Conservation (phyloP, 2,797 vertebrate genomes). For the Notolabrus celidotus region DNA sequence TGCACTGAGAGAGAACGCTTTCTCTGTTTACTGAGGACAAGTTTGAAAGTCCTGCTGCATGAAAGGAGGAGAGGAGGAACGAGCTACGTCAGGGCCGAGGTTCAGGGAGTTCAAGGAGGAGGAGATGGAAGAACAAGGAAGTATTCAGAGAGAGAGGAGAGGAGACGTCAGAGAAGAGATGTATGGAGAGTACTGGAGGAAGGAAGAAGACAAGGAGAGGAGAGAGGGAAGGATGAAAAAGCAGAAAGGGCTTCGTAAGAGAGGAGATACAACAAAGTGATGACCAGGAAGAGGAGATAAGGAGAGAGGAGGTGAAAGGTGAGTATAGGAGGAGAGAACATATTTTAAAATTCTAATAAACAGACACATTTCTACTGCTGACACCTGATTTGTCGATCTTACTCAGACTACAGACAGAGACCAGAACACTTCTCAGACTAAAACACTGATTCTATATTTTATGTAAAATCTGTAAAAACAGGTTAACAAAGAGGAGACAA, state of each 20-base stretch:
- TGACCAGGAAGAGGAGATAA: too few species aligned
- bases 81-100: neutral
- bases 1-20: neutral
- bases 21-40: neutral
- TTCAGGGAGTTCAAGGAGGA: neutral
- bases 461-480: too few species aligned
- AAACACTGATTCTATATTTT: too few species aligned
- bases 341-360: too few species aligned
- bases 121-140: neutral
- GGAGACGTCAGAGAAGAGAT: neutral
- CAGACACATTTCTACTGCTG: too few species aligned
- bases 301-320: neutral
- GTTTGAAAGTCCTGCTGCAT: neutral
- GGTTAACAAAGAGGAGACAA: neutral
- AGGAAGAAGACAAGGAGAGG: neutral
- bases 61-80: neutral
- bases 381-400: too few species aligned
- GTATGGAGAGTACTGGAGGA: neutral
- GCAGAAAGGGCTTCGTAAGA: neutral
- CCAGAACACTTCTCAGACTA: too few species aligned
- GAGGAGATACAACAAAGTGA: too few species aligned
- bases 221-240: neutral
- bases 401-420: too few species aligned
- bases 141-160: neutral
- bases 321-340: neutral